These are phyloP conservation scores for Sebastes ruberrimus DNA, from an alignment of 2,797 vertebrate genomes.

Conservation along the genomic window DNA sequence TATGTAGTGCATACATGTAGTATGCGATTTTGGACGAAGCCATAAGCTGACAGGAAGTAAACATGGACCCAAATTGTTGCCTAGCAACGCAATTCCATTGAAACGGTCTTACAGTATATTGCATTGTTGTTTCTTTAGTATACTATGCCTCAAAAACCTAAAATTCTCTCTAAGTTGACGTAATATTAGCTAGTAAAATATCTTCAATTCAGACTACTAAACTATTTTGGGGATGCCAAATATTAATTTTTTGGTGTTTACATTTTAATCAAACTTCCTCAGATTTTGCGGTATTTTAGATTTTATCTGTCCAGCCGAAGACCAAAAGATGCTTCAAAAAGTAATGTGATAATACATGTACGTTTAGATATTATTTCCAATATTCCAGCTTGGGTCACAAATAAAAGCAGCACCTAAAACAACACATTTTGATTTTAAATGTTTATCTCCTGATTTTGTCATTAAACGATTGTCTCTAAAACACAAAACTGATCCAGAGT, in stretches of 20 bases:
- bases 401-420: not conserved
- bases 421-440: not conserved
- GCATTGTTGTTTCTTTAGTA: not conserved
- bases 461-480: not conserved
- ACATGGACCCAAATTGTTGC: not conserved
- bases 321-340: not conserved
- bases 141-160: not conserved
- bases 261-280: not conserved
- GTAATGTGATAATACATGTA: too few species aligned
- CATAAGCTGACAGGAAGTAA: not conserved
- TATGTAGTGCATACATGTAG: not conserved
- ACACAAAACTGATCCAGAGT: not conserved
- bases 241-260: not conserved
- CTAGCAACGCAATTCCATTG: not conserved
- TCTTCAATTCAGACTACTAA: not conserved
- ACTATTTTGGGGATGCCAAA: not conserved
- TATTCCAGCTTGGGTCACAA: not conserved
- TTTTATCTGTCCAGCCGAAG: not conserved
- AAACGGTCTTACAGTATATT: not conserved
- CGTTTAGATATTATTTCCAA: not conserved
- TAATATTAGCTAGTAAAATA: too few species aligned
- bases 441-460: not conserved
- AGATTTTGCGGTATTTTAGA: not conserved
- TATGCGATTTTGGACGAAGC: not conserved
- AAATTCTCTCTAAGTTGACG: not conserved